Percentiles rank a stretch among this genome's conserved stretches.
Evolutionary conservation across 2,113 vertebrate genomes (phyloP).

Genomic region (Stigmatopora argus): DNA sequence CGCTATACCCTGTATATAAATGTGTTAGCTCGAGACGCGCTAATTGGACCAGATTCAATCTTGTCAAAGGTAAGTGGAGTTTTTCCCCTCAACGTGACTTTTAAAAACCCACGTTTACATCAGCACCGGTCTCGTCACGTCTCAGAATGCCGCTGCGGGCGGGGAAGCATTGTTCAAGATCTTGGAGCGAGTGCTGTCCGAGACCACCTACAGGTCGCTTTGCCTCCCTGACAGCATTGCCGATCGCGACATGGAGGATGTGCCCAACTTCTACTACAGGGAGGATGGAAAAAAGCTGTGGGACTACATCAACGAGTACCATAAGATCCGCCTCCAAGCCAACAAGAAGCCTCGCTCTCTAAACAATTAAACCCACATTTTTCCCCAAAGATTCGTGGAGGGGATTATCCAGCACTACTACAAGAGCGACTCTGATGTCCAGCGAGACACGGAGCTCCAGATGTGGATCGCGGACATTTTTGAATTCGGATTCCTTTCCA

Average conservation of each 20-base stretch:
- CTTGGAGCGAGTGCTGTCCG: constrained; percentile 36
- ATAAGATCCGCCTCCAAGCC: no score
- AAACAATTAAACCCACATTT: not conserved
- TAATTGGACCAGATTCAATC: constrained; percentile 39
- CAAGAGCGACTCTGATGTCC: constrained; percentile 38
- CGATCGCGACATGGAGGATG: constrained; percentile 48
- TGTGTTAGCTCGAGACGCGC: constrained; percentile 26
- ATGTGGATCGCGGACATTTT: constrained; percentile 76
- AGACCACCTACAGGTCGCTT: constrained; percentile 67
- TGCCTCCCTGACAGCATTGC: constrained; percentile 71
- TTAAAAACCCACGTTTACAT: not conserved
- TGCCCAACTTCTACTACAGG: constrained; percentile 73
- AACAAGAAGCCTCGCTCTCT: no score
- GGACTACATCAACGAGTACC: constrained; percentile 68
- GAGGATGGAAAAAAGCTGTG: constrained; percentile 75
- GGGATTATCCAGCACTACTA: constrained; percentile 52
- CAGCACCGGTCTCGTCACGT: not conserved
- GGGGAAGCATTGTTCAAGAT: constrained; percentile 24
- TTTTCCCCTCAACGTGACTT: not conserved
- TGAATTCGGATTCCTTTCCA: constrained; percentile 68
- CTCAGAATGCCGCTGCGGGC: constrained; percentile 48
- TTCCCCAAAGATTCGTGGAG: constrained; percentile 62
- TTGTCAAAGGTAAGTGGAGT: constrained; percentile 31
- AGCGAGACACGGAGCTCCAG: constrained; percentile 70
- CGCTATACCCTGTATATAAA: constrained; percentile 65